A percentile compares a stretch with the other conserved stretches of the same genome.
Evolutionary conservation across 2,113 vertebrate species (phyloP).

Genomic region (Bubo scandiacus): DNA sequence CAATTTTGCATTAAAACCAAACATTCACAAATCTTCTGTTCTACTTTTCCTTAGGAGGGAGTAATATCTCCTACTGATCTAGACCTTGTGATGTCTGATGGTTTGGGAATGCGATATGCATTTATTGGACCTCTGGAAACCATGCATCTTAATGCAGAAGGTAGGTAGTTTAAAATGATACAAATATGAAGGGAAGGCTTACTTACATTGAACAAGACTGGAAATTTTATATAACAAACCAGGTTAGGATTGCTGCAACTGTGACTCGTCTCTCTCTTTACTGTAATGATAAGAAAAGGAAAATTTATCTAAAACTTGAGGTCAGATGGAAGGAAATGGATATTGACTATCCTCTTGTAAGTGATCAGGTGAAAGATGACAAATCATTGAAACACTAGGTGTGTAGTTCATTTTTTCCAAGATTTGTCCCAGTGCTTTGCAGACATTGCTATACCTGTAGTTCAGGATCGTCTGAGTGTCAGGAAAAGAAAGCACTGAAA

Average conservation of each 20-base stretch:
- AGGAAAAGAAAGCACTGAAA: not conserved
- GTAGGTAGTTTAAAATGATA: constrained; percentile 48
- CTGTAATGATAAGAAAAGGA: not conserved
- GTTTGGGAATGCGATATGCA: constrained; percentile 94
- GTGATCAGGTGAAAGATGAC: not conserved
- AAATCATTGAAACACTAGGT: not conserved
- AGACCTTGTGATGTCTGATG: constrained; percentile 96
- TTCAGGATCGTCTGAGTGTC: not conserved
- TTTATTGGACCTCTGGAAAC: constrained; percentile 98
- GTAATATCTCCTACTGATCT: constrained; percentile 89
- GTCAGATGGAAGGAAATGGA: not conserved
- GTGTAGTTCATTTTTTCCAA: not conserved
- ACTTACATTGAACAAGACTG: not conserved
- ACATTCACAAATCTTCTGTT: not conserved
- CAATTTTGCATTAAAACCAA: not conserved
- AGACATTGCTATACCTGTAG: not conserved
- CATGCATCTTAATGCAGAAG: constrained; percentile 95
- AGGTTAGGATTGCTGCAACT: not conserved
- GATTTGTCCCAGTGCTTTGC: not conserved
- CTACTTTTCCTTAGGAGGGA: constrained; percentile 80
- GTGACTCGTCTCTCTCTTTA: not conserved
- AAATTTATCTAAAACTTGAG: not conserved
- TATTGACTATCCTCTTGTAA: not conserved
- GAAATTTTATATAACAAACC: not conserved
- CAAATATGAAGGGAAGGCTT: not conserved